phyloP scores from a whole-genome alignment of 64 coral and sea anemone genomes.

The Hydrozoanthus tunicans region DNA sequence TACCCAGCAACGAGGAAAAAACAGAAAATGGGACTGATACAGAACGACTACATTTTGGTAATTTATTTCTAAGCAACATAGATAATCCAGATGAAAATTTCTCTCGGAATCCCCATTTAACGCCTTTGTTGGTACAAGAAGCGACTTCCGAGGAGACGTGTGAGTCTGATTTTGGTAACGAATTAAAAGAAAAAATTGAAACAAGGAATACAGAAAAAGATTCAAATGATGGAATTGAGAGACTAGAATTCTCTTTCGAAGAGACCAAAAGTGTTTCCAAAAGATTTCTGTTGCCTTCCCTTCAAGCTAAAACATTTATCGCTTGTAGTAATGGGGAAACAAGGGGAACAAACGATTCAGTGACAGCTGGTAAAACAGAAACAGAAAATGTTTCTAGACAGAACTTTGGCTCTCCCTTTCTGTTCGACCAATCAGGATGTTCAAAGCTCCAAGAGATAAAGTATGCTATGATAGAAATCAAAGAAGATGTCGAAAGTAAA shows the following conservation, averaged over 20 bases:
- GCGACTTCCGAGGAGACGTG: neutral
- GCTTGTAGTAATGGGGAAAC: neutral
- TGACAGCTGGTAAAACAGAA: neutral
- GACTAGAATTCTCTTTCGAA: neutral
- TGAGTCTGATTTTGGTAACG: neutral
- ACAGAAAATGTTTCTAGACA: neutral
- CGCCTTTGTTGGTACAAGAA: neutral
- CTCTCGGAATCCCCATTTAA: neutral
- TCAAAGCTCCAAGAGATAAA: slow-evolving; percentile 28
- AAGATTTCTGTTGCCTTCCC: neutral
- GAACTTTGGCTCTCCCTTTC: neutral
- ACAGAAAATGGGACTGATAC: neutral
- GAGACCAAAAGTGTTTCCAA: neutral
- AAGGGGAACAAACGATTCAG: neutral
- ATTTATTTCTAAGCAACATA: too few relatives aligned
- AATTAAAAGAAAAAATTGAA: neutral
- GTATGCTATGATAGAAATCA: slow-evolving; percentile 19
- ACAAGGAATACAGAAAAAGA: neutral
- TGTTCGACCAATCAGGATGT: neutral
- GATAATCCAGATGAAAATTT: neutral
- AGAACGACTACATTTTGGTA: neutral
- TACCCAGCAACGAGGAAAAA: neutral
- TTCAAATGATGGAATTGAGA: neutral
- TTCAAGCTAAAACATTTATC: neutral
- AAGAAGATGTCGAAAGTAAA: neutral